Conservation (phyloP, 2,797 vertebrate genomes). For the Darevskia nairensis region DNA sequence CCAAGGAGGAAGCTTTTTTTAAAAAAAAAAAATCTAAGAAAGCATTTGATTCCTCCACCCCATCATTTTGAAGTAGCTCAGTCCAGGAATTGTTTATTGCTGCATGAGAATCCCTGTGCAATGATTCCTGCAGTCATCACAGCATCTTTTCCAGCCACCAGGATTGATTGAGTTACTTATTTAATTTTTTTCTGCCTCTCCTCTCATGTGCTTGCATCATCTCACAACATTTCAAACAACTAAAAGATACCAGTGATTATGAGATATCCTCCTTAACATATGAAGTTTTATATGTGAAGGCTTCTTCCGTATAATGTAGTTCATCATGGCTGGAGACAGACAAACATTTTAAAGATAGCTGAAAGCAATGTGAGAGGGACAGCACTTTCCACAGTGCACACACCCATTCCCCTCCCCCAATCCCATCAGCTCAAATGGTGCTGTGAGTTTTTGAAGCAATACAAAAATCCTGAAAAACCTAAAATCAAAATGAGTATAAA, state of each 20-base stretch:
- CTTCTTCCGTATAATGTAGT: too few relatives aligned
- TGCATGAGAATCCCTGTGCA: neutral
- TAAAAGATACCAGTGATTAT: too few relatives aligned
- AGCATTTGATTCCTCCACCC: neutral
- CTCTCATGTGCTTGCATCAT: too few relatives aligned
- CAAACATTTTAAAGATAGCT: too few relatives aligned
- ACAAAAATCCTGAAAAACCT: neutral
- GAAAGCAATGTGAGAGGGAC: neutral
- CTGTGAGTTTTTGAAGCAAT: neutral
- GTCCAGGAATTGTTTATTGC: too few relatives aligned
- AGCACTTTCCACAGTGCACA: neutral
- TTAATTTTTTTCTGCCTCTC: too few relatives aligned
- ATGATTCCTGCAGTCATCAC: neutral
- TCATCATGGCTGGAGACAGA: too few relatives aligned
- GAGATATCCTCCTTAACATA: too few relatives aligned
- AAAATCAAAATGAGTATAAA: neutral
- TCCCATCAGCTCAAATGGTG: neutral
- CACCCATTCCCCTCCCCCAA: neutral
- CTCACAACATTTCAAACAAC: too few relatives aligned
- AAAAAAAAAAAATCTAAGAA: too few relatives aligned
- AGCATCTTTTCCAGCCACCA: neutral
- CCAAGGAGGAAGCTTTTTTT: neutral
- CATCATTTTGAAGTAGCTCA: neutral
- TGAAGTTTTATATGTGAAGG: too few relatives aligned
- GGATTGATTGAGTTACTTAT: too few relatives aligned